phyloP scores from a whole-genome alignment of 1,140 invertebrate genomes.

The Brachionus rubens region DNA sequence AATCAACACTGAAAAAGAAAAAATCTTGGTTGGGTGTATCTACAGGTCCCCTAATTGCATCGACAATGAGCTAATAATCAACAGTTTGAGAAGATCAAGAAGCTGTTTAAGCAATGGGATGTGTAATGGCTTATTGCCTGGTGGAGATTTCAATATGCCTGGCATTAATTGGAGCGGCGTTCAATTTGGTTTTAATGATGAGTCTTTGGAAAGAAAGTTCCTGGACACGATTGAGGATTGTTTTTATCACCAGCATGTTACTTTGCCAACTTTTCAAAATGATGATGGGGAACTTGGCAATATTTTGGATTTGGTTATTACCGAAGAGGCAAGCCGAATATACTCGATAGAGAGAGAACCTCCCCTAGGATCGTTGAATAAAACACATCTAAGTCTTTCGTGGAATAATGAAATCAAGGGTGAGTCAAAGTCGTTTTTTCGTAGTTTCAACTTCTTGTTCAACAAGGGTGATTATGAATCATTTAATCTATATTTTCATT shows the following conservation, averaged over 20 bases:
- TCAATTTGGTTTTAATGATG: no score
- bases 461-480: background rate
- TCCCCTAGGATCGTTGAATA: background rate
- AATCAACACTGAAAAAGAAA: no score
- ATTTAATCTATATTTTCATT: background rate
- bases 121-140: no score
- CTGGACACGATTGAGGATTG: no score
- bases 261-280: background rate
- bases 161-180: no score
- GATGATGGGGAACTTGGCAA: constrained; percentile 5
- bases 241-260: background rate
- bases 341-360: background rate
- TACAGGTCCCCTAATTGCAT: no score
- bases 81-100: no score
- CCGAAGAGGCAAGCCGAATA: background rate
- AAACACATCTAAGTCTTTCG: background rate
- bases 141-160: no score
- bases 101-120: no score
- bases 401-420: background rate
- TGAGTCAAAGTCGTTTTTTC: background rate
- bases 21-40: no score
- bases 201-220: no score
- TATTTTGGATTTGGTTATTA: background rate
- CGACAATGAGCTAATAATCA: no score
- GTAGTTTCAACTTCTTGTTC: background rate